phyloP scores from a whole-genome alignment of 2,113 vertebrate species.

The Boulengeromyrus knoepffleri region DNA sequence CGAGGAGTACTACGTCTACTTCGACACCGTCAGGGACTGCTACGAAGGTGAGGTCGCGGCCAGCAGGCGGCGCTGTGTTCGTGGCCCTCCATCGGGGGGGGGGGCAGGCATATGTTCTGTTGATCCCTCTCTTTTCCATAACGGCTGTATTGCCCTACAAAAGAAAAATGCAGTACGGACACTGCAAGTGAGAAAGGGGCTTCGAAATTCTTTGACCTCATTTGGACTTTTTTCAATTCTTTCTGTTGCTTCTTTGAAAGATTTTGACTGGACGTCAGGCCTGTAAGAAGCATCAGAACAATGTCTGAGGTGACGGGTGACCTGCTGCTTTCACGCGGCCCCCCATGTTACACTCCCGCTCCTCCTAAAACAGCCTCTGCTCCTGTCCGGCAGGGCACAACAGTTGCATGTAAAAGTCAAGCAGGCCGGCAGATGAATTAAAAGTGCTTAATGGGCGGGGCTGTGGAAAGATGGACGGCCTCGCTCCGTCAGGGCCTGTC shows the following conservation, averaged over 20 bases:
- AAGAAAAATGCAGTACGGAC: not conserved
- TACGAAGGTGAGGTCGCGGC: constrained; percentile 75
- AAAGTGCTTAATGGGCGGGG: not conserved
- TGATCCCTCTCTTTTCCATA: not conserved
- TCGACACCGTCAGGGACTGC: constrained; percentile 88
- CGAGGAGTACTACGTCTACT: constrained; percentile 96
- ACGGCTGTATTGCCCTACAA: not conserved
- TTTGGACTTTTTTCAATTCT: not conserved
- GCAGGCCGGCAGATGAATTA: not conserved
- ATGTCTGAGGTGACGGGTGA: not conserved
- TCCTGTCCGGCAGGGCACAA: not conserved
- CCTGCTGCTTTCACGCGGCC: not conserved
- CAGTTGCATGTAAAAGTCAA: not conserved
- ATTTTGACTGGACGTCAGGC: not conserved
- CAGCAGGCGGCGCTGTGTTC: not conserved
- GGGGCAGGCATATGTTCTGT: not conserved
- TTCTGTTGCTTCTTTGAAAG: not conserved
- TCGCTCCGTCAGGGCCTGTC: not conserved
- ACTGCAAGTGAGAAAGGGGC: not conserved
- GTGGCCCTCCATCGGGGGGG: not conserved
- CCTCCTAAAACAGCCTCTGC: not conserved
- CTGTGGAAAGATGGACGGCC: not conserved
- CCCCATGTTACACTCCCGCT: not conserved
- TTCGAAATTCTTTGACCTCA: not conserved
- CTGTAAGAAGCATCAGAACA: not conserved